Base-by-base conservation (phyloP, 2,797 vertebrate species). In the Antennarius maculatus region DNA sequence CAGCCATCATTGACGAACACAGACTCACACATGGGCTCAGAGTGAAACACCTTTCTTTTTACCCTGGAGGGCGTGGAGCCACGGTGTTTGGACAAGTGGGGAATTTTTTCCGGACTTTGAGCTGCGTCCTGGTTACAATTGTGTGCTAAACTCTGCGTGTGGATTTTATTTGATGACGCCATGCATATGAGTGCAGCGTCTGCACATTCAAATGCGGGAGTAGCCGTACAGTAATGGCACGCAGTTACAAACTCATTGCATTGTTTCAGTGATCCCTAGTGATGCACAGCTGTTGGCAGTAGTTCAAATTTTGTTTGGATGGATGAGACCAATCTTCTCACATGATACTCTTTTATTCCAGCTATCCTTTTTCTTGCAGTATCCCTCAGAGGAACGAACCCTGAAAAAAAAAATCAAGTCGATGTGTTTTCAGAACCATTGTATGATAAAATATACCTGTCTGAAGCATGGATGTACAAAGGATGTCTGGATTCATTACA, bases 21-120 rank as follows among this genome's bases (percentile, higher is more conserved):
- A 55, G 15, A 58, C 53, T n/a, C 61, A 68, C 52, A 64, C 34
- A 50, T 69, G 57, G 53, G 53, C 60, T 61, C 69, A 60, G 17
- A 51, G 48, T 46, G 67, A 62, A 18, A 71, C 71, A 59, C 51
- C 55, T 74, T 61, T 54, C 13, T 34, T 51, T 70, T 67, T 69
- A 34, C 23, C 69, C 79, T 46, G 18, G 7, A 81, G 74, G 59
- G 29, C 29, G 49, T 31, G 42, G 27, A 70, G 65, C 42, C n/a
- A 1, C 27, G 28, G 46, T 51, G 66, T 64, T 68, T 60, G 55
- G 52, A 58, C 66, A 61, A 58, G 34, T 57, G 57, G 52, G 49
- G 11, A 23, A 62, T 74, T 66, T 27, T 9, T 46, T 28, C 48
- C 14, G 64, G 69, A 66, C 34, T 63, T 66, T 62, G 12, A 78